Conservation (phyloP, 2,797 vertebrate species). For the Gymnodraco acuticeps region DNA sequence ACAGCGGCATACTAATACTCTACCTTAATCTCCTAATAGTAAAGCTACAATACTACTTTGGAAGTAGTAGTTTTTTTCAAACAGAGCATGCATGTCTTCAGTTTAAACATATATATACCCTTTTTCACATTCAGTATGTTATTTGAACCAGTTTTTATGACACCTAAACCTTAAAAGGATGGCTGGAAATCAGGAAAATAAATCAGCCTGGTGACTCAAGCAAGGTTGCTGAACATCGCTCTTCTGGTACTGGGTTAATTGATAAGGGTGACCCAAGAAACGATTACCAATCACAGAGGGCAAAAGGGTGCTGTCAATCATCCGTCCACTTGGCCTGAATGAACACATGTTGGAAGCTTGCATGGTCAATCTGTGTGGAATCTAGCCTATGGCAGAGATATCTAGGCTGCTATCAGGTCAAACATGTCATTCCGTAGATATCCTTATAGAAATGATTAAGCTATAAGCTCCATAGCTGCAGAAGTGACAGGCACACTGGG, state of each 20-base stretch:
- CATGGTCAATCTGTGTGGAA: slow-evolving; percentile 81
- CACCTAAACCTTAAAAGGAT: slow-evolving; percentile 34
- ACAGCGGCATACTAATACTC: slow-evolving; percentile 2
- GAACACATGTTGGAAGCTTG: slow-evolving; percentile 44
- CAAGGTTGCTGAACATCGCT: slow-evolving; percentile 53
- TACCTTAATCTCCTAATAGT: background rate
- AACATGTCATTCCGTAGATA: slow-evolving; percentile 62
- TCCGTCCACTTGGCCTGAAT: slow-evolving; percentile 70
- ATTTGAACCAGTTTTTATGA: slow-evolving; percentile 20
- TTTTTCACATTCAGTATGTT: slow-evolving; percentile 2
- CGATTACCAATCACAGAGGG: slow-evolving; percentile 77
- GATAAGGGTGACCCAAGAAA: slow-evolving; percentile 77
- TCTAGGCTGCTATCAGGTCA: slow-evolving; percentile 57
- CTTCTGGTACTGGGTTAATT: slow-evolving; percentile 75
- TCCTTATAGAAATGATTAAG: slow-evolving; percentile 72
- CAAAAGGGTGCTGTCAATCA: slow-evolving; percentile 81
- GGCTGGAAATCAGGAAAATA: slow-evolving; percentile 33
- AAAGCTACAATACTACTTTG: background rate
- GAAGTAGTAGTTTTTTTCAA: slow-evolving; percentile 1
- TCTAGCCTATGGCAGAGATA: slow-evolving; percentile 56
- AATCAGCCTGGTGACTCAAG: slow-evolving; percentile 42
- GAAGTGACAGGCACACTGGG: slow-evolving; percentile 57
- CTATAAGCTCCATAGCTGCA: slow-evolving; percentile 46
- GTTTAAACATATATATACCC: background rate
- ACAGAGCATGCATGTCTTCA: background rate